Evolutionary conservation across 2,113 vertebrate genomes (phyloP).

Genomic region (Anoplopoma fimbria): DNA sequence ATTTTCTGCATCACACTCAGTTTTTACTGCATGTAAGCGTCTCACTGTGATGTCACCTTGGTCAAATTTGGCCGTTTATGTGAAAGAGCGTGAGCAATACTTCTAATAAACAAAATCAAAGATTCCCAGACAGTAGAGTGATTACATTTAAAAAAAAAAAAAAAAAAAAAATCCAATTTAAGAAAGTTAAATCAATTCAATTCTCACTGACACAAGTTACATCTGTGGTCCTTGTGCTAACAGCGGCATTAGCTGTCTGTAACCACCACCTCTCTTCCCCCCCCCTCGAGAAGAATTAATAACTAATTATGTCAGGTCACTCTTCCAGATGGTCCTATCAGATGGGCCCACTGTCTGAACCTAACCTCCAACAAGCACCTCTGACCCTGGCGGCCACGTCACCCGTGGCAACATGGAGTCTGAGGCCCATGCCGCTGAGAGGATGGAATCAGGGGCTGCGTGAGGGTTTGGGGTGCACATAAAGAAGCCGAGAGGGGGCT

Average conservation of each 20-base stretch:
- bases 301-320: constrained; percentile 85
- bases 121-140: not conserved
- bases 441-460: constrained; percentile 47
- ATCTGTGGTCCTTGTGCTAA: constrained; percentile 43
- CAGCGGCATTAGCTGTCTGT: constrained; percentile 59
- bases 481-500: constrained; percentile 43
- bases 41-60: not conserved
- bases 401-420: constrained; percentile 74
- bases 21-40: not conserved
- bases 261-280: constrained; percentile 38
- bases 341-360: constrained; percentile 77
- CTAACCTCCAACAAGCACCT: constrained; percentile 80
- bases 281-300: constrained; percentile 75
- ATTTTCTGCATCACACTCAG: not conserved
- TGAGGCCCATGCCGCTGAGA: constrained; percentile 43
- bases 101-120: not conserved
- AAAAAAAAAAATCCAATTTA: not conserved
- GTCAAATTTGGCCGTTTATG: not conserved
- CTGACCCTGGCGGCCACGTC: constrained; percentile 73
- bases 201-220: constrained; percentile 22
- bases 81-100: not conserved
- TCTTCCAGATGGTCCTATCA: constrained; percentile 83
- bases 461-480: constrained; percentile 50
- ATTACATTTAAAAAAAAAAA: not conserved
- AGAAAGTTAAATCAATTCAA: too few relatives aligned